Evolutionary conservation across 53 echinoderm and acorn worm genomes (phyloP).

Genomic region (Paracentrotus lividus): DNA sequence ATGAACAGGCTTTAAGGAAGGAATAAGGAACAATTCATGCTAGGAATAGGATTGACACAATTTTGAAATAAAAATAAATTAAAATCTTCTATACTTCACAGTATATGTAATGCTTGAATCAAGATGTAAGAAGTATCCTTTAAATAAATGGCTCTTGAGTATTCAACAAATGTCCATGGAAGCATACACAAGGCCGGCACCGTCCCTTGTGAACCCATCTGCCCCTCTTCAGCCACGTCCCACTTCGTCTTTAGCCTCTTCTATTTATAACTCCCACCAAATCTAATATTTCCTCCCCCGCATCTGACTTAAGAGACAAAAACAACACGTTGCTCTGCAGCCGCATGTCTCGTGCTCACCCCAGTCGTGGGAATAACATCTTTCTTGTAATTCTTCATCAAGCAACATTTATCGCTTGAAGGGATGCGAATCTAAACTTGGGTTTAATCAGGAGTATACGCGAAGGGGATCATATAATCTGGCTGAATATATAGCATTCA

Average conservation of each 20-base stretch:
- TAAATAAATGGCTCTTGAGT: constrained; percentile 1
- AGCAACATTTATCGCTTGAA: not conserved
- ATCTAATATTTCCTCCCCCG: constrained; percentile 59
- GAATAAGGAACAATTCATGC: too few relatives aligned
- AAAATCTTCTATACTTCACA: not conserved
- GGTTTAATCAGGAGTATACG: not conserved
- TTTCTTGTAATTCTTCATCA: constrained; percentile 4
- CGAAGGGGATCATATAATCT: constrained; percentile 13
- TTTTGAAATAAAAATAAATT: not conserved
- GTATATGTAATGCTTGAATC: not conserved
- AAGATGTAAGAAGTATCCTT: not conserved
- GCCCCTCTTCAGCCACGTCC: constrained; percentile 13
- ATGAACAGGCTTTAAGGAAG: not conserved
- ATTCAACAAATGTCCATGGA: constrained; percentile 30
- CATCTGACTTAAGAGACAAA: constrained; percentile 43
- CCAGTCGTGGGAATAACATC: not conserved
- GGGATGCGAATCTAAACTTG: constrained; percentile 11
- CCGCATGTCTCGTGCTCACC: not conserved
- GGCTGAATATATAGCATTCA: constrained; percentile 33
- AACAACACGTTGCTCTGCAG: constrained; percentile 42
- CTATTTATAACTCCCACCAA: constrained; percentile 38
- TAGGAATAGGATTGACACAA: not conserved
- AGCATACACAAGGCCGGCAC: not conserved
- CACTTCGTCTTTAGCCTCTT: not conserved
- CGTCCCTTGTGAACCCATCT: not conserved